phyloP scores from a whole-genome alignment of 1,140 invertebrate genomes.

The Drosophila mojavensis region DNA sequence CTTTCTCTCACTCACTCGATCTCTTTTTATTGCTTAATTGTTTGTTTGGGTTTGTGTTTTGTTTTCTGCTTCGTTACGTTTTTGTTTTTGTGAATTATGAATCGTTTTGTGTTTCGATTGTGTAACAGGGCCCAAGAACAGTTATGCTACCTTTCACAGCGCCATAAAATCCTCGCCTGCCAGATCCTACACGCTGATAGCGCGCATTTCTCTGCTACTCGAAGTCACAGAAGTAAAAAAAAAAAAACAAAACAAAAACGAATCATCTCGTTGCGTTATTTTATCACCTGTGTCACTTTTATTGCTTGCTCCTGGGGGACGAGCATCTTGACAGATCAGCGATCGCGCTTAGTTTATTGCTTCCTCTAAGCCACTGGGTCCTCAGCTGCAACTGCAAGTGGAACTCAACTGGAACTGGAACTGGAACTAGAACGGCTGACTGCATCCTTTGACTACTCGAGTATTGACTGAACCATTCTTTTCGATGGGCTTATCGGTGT shows the following conservation, averaged over 20 bases:
- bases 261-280: constrained; percentile 78
- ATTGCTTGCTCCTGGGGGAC: constrained; percentile 62
- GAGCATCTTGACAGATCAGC: constrained; percentile 71
- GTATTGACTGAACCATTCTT: neutral
- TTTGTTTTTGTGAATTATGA: constrained; percentile 52
- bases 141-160: constrained; percentile 60
- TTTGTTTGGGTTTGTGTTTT: constrained; percentile 48
- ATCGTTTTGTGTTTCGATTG: constrained; percentile 59
- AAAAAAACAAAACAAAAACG: constrained; percentile 16
- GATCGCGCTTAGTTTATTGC: constrained; percentile 77
- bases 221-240: constrained; percentile 19
- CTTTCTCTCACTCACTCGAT: neutral
- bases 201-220: constrained; percentile 64
- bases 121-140: constrained; percentile 68
- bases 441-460: neutral
- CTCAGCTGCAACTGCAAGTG: neutral
- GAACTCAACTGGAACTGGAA: constrained; percentile 5
- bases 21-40: constrained; percentile 76
- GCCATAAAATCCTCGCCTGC: constrained; percentile 61
- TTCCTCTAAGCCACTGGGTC: constrained; percentile 52
- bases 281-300: constrained; percentile 78
- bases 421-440: neutral
- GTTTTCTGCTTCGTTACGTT: constrained; percentile 28
- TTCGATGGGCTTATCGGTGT: no score
- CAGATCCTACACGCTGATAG: constrained; percentile 69